These are phyloP conservation scores for Penaeus indicus DNA, from an alignment of 1,140 invertebrate genomes.

Conservation along the genomic window DNA sequence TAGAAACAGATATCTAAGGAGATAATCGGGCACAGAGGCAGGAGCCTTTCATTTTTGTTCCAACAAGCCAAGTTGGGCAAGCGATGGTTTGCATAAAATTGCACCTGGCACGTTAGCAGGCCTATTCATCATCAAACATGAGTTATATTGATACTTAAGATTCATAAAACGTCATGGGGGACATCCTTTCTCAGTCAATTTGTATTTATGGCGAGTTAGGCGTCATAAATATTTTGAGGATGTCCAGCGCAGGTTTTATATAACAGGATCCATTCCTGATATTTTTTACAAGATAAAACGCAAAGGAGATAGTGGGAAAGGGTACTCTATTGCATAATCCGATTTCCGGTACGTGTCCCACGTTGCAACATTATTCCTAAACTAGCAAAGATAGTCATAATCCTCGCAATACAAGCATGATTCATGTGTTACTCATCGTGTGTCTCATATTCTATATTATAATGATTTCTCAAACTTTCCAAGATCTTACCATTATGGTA, in stretches of 20 bases:
- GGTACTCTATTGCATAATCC: too few species aligned
- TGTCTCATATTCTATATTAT: too few species aligned
- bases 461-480: too few species aligned
- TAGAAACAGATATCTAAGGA: too few species aligned
- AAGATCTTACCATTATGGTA: too few species aligned
- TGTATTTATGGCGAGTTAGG: slow-evolving; percentile 37
- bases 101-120: background rate
- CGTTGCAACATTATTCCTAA: too few species aligned
- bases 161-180: slow-evolving; percentile 49
- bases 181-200: slow-evolving; percentile 39
- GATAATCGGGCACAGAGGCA: too few species aligned
- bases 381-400: too few species aligned
- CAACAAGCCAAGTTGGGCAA: background rate
- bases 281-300: background rate
- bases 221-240: slow-evolving; percentile 36
- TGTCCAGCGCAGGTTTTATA: background rate
- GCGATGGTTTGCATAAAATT: slow-evolving; percentile 23
- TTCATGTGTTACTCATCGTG: too few species aligned
- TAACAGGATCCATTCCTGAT: background rate
- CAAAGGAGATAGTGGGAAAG: too few species aligned
- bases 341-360: too few species aligned
- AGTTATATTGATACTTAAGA: slow-evolving; percentile 51
- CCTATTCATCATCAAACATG: slow-evolving; percentile 38
- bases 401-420: too few species aligned
- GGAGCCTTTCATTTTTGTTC: background rate